A percentile compares a stretch with the other conserved stretches of the same genome.
These are phyloP conservation scores for Bhutanitis thaidina DNA, from an alignment of 2,888 invertebrate genomes.

Conservation along the genomic window DNA sequence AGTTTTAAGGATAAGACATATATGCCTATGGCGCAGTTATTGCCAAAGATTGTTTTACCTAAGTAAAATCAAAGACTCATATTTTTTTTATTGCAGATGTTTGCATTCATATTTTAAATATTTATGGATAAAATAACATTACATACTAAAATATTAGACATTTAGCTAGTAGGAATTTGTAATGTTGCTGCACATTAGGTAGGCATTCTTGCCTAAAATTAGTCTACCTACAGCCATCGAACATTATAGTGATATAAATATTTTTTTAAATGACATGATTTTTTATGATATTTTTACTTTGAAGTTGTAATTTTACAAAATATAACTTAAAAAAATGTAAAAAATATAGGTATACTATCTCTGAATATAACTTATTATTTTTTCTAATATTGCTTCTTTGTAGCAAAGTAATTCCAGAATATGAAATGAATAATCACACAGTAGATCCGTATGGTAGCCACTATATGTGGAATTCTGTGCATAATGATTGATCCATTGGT, in stretches of 20 bases:
- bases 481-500: no score
- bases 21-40: slow-evolving; percentile 10
- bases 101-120: slow-evolving; percentile 7
- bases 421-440: no score
- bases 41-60: slow-evolving; percentile 21
- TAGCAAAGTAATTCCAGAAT: no score
- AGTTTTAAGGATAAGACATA: slow-evolving; percentile 3
- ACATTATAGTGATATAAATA: not conserved
- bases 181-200: not conserved
- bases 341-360: no score
- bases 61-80: slow-evolving; percentile 21
- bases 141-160: slow-evolving; percentile 1
- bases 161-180: slow-evolving; percentile 1
- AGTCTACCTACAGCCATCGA: slow-evolving; percentile 5
- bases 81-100: slow-evolving; percentile 11
- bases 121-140: slow-evolving; percentile 3
- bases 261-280: not conserved
- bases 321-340: no score
- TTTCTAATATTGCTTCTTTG: no score
- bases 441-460: no score
- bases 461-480: no score
- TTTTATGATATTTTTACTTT: not conserved
- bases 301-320: no score
- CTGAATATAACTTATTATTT: no score
- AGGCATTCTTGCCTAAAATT: slow-evolving; percentile 5